Base-by-base conservation (phyloP, 2,113 vertebrate species). In the Hyperopisus bebe region DNA sequence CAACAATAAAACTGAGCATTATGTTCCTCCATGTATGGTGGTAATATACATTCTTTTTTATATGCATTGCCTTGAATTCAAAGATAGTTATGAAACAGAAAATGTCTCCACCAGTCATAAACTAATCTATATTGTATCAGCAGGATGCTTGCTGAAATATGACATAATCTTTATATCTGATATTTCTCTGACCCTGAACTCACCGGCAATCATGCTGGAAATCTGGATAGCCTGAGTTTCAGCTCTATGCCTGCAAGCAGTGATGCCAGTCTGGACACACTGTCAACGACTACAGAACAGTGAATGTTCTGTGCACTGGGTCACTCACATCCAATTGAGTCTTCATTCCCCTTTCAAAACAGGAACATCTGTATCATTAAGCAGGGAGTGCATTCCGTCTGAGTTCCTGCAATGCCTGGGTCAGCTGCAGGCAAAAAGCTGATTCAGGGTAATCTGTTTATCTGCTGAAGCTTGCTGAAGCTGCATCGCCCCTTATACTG, bases 121-220 rank as follows among this genome's bases (percentile, higher is more conserved):
- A 77, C 31, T 46, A 85, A 85, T 13, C 21, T 47, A n/a, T 50
- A 27, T 86, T 31, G 48, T 86, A 27, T 5, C 83, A 70, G 10
- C 27, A 70, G 62, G 27, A 48, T n/a, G 42, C 27, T 46, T 46
- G n/a, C 1, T 85, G 46, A 47, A 84, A 84, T 47, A 47, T 47
- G 46, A 11, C 11, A 19, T 51, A 55, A 87, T 2, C n/a, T 21
- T 21, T 4, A 3, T 21, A 46, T 46, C 24, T 17, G 27, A 35
- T 51, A 55, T 39, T 2, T 7, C 35, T 46, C 39, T 24, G 39
- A 39, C 51, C 47, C 5, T 24, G 15, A 35, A 88, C 87, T 88
- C 87, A 88, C 87, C 87, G 7, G 21, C 39, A 88, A 62, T 46
- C 87, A 88, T 88, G 87, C 51, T 46, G 55, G 51, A 88, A 24